Base-by-base conservation (phyloP, 2,113 vertebrate genomes). In the Gymnogyps californianus region DNA sequence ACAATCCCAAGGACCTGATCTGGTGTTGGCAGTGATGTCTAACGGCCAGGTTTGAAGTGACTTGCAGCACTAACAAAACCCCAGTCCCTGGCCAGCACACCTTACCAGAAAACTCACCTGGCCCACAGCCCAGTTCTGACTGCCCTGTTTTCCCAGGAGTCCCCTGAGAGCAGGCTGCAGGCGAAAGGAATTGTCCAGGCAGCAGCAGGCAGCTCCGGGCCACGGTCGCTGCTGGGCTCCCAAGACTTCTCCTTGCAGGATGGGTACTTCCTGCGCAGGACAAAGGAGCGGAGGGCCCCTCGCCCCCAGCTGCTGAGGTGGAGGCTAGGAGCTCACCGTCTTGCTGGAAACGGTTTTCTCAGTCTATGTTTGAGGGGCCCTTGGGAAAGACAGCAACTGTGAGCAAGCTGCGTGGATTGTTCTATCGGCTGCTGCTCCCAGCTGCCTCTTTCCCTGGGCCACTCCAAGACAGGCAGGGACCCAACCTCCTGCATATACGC, bases 171-270 rank as follows among this genome's bases (percentile, higher is more conserved):
- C 54, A 51, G 86, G 62, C 51, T 59, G 47, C 38, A 36, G 47
- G 65, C 8, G 1, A 21, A 7, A 57, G 70, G 84, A 57, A 38
- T 13, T 1, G 1, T 0, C 61, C 55, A 31, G 65, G 71, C 78
- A 7, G 32, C 7, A 29, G 34, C 47, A 57, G 29, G 26, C 38
- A 7, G 20, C 55, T 44, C 61, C 14, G 2, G 0, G 2, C 24
- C 44, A 0, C 44, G 4, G 28, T 11, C 17, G 6, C 14, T 46
- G 8, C 64, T 0, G 0, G 0, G 11, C 2, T 32, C 46, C 93
- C 59, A 5, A 24, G 15, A 9, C 9, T 9, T 42, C 28, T 80
- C 67, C 72, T 16, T 2, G 38, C 54, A 32, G 79, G 25, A 16
- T 4, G 22, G 31, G 72, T 10, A 11, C 13, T 0, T 42, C 22